Evolutionary conservation across 2,113 vertebrate genomes (phyloP), one percentile per base, ranked within the genome.

Genomic region (Ariopsis seemanni): DNA sequence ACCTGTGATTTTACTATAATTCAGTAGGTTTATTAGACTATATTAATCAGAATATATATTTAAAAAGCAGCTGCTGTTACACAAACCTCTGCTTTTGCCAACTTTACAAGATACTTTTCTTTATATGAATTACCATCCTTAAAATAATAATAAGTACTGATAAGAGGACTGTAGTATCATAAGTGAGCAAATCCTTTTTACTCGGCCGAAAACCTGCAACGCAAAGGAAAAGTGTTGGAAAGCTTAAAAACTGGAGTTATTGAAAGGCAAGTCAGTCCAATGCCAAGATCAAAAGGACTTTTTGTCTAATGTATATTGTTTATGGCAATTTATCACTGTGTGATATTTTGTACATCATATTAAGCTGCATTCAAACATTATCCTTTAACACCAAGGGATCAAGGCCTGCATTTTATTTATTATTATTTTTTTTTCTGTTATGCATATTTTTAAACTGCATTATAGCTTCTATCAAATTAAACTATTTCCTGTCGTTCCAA

Each of bases 241-340:
- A 69, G 65, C 69, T n/a, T 42, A 65, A 50, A 85, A 88, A 78
- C 78, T 86, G 34, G 10, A 34, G 34, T 82, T 62, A 85, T 90
- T 91, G 88, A 92, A 69, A 15, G 88, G 92, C 92, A 74, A 74
- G 89, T 86, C 91, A 94, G 94, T 95, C 95, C 90, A 93, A 93
- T 92, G 93, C 94, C 93, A 95, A 95, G 94, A 91, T 93, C 93
- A 94, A 92, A 92, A 94, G 91, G 93, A 94, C 93, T 94, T 92
- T 91, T 88, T 94, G 93, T 94, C 57, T 60, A 7, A 30, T 94
- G 88, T 94, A 92, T 93, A 87, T 93, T 90, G 91, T 95, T 93
- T 94, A 93, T 94, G 92, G 87, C 94, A 96, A 93, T 91, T 96
- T 97, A 97, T 97, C 96, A 97, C 96, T 96, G 95, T 97, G 97